Conservation (phyloP, 2,888 invertebrate genomes). For the Clanis bilineata region DNA sequence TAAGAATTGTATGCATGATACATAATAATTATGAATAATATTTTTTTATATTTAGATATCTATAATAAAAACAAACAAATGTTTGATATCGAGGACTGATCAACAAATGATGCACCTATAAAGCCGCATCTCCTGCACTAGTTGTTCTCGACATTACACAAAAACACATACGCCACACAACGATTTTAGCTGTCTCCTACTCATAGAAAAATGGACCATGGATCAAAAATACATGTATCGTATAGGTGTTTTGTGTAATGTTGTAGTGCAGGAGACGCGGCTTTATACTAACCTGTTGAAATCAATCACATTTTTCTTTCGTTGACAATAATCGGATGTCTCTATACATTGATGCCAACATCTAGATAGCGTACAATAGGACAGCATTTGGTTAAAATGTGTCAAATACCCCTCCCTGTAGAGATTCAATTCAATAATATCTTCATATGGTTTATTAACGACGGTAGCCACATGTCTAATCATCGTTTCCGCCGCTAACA, state of each 20-base stretch:
- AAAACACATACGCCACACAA: too few relatives aligned
- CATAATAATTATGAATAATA: background rate
- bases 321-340: conserved; percentile 83
- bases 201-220: too few relatives aligned
- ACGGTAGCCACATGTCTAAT: conserved; percentile 88
- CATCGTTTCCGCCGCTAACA: conserved; percentile 91
- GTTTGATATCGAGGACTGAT: too few relatives aligned
- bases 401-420: conserved; percentile 90
- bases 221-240: too few relatives aligned
- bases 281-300: conserved; percentile 87
- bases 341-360: conserved; percentile 91
- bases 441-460: conserved; percentile 83
- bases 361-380: conserved; percentile 85
- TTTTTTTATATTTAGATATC: too few relatives aligned
- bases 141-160: conserved; percentile 1
- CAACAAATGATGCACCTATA: too few relatives aligned
- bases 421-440: conserved; percentile 88
- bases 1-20: background rate
- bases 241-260: too few relatives aligned
- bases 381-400: conserved; percentile 88
- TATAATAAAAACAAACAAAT: too few relatives aligned
- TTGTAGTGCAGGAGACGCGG: too few relatives aligned
- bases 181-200: too few relatives aligned
- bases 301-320: conserved; percentile 81
- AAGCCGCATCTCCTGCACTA: too few relatives aligned